A percentile compares a stretch with the other conserved stretches of the same genome.
These are phyloP conservation scores for Ictalurus furcatus DNA, from an alignment of 2,113 vertebrate species.

Conservation along the genomic window DNA sequence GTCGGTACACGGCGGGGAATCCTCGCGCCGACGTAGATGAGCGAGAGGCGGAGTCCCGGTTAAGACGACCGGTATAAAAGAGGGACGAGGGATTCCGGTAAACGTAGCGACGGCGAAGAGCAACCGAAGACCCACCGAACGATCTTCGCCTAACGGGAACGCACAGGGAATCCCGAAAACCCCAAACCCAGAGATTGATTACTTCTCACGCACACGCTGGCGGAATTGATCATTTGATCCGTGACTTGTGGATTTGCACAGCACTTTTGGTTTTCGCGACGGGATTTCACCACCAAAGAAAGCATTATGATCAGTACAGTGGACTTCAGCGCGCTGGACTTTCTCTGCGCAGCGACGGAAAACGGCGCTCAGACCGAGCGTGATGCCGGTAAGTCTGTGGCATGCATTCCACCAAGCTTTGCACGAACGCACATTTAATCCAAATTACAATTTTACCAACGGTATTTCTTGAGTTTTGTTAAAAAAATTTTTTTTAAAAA, in stretches of 20 bases:
- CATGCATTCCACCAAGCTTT: neutral
- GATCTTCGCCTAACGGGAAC: constrained; percentile 5
- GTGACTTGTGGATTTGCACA: constrained; percentile 39
- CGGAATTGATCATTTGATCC: neutral
- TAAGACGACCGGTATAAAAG: constrained; percentile 46
- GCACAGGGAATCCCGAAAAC: constrained; percentile 49
- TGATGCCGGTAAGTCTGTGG: constrained; percentile 43
- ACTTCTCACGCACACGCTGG: constrained; percentile 2
- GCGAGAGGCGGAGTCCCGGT: constrained; percentile 42
- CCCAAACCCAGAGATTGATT: constrained; percentile 10
- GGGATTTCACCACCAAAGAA: neutral
- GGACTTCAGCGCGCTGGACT: constrained; percentile 54
- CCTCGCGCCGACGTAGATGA: constrained; percentile 52
- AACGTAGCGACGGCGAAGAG: constrained; percentile 48
- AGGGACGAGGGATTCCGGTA: constrained; percentile 46
- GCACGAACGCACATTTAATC: neutral
- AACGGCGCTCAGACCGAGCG: constrained; percentile 16
- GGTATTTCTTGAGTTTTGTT: neutral
- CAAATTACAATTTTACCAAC: neutral
- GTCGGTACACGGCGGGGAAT: constrained; percentile 54
- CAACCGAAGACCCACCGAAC: constrained; percentile 14
- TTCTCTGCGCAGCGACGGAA: constrained; percentile 48
- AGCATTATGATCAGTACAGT: constrained; percentile 53
- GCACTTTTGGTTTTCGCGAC: neutral
- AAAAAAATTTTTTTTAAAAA: neutral